Evolutionary conservation across 2,113 vertebrate species (phyloP).

Genomic region (Syrrhaptes paradoxus): DNA sequence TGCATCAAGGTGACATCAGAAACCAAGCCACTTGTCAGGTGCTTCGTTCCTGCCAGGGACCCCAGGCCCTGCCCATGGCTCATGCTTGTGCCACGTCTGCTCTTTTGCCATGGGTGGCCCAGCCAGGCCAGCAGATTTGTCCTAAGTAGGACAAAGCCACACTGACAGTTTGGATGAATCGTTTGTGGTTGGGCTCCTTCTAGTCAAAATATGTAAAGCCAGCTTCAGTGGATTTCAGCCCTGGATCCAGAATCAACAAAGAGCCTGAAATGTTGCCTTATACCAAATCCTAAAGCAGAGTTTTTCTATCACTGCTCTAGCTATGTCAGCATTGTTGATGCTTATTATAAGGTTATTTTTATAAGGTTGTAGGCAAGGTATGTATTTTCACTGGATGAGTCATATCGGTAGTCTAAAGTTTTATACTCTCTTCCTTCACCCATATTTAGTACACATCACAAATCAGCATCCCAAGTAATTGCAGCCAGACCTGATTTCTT

Average conservation of each 20-base stretch:
- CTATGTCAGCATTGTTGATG: background rate
- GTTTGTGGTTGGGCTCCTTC: background rate
- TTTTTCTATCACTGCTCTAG: background rate
- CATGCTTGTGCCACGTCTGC: background rate
- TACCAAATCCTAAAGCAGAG: background rate
- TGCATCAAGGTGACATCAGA: background rate
- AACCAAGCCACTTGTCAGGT: background rate
- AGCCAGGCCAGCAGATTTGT: background rate
- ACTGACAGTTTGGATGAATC: background rate
- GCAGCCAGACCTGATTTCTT: background rate
- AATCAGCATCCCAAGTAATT: slow-evolving; percentile 13
- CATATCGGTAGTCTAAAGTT: background rate
- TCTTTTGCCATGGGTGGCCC: background rate
- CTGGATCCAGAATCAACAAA: background rate
- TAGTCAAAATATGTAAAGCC: background rate
- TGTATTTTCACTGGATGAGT: background rate
- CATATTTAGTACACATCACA: background rate
- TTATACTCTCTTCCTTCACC: background rate
- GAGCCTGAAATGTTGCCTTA: background rate
- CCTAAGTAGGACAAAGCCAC: background rate
- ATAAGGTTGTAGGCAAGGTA: background rate
- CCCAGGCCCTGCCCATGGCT: background rate
- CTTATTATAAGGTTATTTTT: background rate
- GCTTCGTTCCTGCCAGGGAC: background rate
- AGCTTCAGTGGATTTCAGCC: background rate